These are phyloP conservation scores for Apostichopus californicus DNA, from an alignment of 35 echinoderm and acorn worm species.

Conservation along the genomic window DNA sequence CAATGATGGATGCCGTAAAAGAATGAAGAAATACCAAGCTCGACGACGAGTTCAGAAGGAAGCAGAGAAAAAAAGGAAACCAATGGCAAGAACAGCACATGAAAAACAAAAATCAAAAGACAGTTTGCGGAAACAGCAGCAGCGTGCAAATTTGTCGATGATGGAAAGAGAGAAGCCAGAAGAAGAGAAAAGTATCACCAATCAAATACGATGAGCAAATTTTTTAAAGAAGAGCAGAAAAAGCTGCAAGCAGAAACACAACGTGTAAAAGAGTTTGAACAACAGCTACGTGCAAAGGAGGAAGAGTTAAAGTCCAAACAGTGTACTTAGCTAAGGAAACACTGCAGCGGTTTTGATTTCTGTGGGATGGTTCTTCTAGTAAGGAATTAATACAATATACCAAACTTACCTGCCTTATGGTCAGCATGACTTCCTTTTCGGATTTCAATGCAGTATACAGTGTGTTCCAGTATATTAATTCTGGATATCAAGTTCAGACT, in stretches of 20 bases:
- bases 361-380: too few relatives aligned
- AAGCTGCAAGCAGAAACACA: neutral
- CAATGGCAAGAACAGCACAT: neutral
- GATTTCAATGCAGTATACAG: too few relatives aligned
- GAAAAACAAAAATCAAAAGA: neutral
- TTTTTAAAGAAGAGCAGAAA: neutral
- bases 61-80: neutral
- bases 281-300: slow-evolving; percentile 34
- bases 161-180: neutral
- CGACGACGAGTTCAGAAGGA: neutral
- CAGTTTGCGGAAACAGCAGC: neutral
- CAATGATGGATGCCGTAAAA: neutral
- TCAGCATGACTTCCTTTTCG: too few relatives aligned
- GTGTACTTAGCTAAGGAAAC: too few relatives aligned
- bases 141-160: neutral
- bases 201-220: neutral
- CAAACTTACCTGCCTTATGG: too few relatives aligned
- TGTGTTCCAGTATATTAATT: too few relatives aligned
- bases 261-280: slow-evolving; percentile 16
- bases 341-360: too few relatives aligned
- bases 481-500: too few relatives aligned
- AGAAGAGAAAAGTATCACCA: slow-evolving; percentile 16
- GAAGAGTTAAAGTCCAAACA: slow-evolving; percentile 5
- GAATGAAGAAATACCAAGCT: neutral
- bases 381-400: too few relatives aligned